These are phyloP conservation scores for Myzus persicae DNA, from an alignment of 1,140 invertebrate species.

Conservation along the genomic window DNA sequence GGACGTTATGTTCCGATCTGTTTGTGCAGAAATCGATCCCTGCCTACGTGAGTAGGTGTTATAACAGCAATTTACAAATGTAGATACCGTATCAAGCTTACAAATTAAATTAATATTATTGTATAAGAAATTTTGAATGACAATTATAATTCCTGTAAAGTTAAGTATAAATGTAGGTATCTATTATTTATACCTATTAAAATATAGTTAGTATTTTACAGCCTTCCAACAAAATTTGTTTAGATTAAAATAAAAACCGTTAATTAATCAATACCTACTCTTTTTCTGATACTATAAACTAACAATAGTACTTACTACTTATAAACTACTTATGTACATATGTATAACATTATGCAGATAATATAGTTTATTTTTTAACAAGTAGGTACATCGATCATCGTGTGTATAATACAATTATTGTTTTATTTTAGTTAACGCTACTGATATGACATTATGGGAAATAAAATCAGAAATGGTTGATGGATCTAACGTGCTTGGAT, in stretches of 20 bases:
- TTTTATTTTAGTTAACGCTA: constrained; percentile 20
- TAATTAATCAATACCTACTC: too few species aligned
- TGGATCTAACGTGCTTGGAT: constrained; percentile 75
- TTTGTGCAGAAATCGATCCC: neutral
- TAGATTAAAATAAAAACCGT: neutral
- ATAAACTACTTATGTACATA: neutral
- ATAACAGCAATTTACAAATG: neutral
- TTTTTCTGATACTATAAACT: neutral
- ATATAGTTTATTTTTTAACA: neutral
- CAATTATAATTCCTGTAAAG: neutral
- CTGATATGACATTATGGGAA: constrained; percentile 64
- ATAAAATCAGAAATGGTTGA: constrained; percentile 67
- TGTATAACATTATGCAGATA: neutral
- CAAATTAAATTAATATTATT: neutral
- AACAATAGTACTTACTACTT: neutral
- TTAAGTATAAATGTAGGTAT: neutral
- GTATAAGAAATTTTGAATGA: neutral
- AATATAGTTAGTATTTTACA: too few species aligned
- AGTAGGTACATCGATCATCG: neutral
- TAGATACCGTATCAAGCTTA: neutral
- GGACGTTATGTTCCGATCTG: neutral
- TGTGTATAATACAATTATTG: neutral
- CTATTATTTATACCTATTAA: too few species aligned
- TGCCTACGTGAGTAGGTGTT: neutral
- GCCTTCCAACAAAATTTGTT: neutral